Percentiles rank a stretch among this genome's conserved stretches.
phyloP scores from a whole-genome alignment of 2,797 vertebrate species.

The Pitangus sulphuratus region DNA sequence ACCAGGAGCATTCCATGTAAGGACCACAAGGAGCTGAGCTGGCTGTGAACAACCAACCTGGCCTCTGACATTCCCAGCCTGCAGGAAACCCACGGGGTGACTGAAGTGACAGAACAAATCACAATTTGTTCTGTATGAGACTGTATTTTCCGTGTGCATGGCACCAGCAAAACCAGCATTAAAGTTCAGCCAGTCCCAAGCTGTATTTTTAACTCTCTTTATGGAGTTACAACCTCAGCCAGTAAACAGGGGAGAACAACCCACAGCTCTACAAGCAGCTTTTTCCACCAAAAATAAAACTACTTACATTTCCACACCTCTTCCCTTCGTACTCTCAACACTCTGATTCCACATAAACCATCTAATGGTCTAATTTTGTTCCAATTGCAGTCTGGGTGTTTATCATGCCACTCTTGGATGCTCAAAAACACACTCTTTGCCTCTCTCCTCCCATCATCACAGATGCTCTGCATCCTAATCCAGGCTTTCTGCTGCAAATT shows the following conservation, averaged over 20 bases:
- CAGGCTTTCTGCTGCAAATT: not conserved
- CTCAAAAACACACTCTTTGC: not conserved
- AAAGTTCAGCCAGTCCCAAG: not conserved
- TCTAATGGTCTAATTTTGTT: not conserved
- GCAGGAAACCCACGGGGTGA: not conserved
- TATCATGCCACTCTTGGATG: not conserved
- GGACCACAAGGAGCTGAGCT: not conserved
- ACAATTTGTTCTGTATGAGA: fast-evolving
- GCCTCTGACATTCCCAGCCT: not conserved
- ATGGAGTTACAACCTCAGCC: not conserved
- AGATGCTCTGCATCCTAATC: not conserved
- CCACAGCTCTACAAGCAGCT: not conserved
- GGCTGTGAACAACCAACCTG: not conserved
- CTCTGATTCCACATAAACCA: not conserved
- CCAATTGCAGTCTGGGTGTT: not conserved
- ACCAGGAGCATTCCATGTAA: not conserved
- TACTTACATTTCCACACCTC: not conserved
- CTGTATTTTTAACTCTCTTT: not conserved
- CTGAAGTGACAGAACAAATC: not conserved
- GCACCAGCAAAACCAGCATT: not conserved
- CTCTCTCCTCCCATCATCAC: not conserved
- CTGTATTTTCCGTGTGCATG: not conserved
- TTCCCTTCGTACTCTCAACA: not conserved
- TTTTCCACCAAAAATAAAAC: not conserved
- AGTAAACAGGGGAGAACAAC: not conserved